A percentile compares a stretch with the other conserved stretches of the same genome.
These are phyloP conservation scores for Neogale vison DNA, from an alignment of 2,113 vertebrate genomes.

Conservation along the genomic window DNA sequence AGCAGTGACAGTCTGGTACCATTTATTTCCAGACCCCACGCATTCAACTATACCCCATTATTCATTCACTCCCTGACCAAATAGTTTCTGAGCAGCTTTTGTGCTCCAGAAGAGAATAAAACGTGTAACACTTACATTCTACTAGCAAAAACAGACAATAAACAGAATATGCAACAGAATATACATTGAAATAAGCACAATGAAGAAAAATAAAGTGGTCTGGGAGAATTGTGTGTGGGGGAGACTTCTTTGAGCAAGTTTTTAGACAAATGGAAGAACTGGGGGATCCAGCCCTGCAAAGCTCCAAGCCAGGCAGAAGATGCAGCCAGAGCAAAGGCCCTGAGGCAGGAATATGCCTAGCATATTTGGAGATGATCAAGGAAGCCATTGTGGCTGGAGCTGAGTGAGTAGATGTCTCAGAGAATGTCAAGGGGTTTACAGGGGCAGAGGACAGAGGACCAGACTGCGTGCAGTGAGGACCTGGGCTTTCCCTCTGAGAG, in stretches of 20 bases:
- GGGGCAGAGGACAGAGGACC: neutral
- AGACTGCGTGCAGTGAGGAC: neutral
- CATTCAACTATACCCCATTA: neutral
- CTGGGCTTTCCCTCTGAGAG: neutral
- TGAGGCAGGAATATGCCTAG: neutral
- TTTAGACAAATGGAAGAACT: neutral
- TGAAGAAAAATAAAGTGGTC: neutral
- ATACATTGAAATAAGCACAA: neutral
- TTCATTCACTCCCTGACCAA: neutral
- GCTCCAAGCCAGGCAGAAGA: neutral
- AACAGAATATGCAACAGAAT: too few relatives aligned
- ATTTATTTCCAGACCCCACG: neutral
- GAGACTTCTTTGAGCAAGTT: neutral
- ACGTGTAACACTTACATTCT: neutral
- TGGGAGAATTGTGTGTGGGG: neutral
- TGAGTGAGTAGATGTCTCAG: neutral
- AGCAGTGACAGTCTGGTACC: neutral
- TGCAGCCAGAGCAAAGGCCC: neutral
- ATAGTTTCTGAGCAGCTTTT: neutral
- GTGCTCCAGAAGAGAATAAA: neutral
- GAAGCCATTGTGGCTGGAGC: neutral
- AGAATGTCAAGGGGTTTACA: neutral
- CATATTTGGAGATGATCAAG: neutral
- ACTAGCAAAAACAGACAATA: neutral
- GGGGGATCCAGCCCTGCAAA: neutral